phyloP scores from a whole-genome alignment of 2,113 vertebrate species.

The Chloropsis cyanopogon region DNA sequence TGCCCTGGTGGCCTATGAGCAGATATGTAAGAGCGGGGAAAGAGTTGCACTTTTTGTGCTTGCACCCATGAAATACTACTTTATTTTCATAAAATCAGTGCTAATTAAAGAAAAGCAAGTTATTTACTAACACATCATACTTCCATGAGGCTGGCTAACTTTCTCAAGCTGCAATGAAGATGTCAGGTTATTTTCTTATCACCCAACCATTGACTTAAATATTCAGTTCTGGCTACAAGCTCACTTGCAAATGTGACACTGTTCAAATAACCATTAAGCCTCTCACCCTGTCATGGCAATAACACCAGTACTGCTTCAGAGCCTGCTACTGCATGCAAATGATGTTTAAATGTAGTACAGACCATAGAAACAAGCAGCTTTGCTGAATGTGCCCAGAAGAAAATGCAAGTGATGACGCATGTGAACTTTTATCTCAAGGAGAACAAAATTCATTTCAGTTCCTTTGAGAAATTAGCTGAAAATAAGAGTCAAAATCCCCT shows the following conservation, averaged over 20 bases:
- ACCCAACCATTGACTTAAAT: background rate
- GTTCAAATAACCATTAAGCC: background rate
- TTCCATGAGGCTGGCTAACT: background rate
- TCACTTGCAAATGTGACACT: background rate
- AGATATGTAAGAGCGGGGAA: accelerated
- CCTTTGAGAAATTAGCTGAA: background rate
- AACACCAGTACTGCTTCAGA: background rate
- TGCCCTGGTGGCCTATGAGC: background rate
- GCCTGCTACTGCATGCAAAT: background rate
- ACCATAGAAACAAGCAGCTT: background rate
- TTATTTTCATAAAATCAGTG: background rate
- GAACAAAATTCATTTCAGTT: background rate
- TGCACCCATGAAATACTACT: background rate
- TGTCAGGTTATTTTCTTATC: background rate
- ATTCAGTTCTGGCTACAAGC: background rate
- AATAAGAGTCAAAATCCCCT: background rate
- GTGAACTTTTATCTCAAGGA: background rate
- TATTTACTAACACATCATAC: background rate
- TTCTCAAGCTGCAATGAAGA: background rate
- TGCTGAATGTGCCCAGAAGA: background rate
- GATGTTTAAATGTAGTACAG: background rate
- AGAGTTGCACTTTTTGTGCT: background rate
- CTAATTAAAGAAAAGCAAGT: background rate
- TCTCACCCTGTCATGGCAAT: background rate
- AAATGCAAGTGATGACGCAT: background rate